These are phyloP conservation scores for Macroramphosus scolopax DNA, from an alignment of 2,797 vertebrate species.

Conservation along the genomic window DNA sequence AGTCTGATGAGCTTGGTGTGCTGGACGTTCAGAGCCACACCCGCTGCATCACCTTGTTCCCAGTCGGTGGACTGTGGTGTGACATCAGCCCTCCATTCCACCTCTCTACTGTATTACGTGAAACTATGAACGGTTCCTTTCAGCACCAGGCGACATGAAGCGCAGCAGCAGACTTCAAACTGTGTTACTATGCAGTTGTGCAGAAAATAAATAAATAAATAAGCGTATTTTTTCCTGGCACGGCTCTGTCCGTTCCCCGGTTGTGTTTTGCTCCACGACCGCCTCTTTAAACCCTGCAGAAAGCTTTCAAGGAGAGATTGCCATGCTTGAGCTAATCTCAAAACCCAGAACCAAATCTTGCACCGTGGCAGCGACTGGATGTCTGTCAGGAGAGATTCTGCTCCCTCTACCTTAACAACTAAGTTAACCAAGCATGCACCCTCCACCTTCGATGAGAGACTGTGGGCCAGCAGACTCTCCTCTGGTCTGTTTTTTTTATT, in stretches of 20 bases:
- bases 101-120: too few species aligned
- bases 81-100: too few species aligned
- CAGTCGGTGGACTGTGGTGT: too few species aligned
- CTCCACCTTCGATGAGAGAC: constrained; percentile 49
- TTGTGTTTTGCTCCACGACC: constrained; percentile 35
- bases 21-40: too few species aligned
- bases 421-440: constrained; percentile 58
- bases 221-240: too few species aligned
- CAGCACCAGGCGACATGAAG: not conserved
- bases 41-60: too few species aligned
- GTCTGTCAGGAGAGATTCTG: constrained; percentile 68
- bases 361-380: constrained; percentile 60
- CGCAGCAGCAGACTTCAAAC: too few species aligned
- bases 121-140: too few species aligned
- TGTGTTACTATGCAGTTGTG: constrained; percentile 10
- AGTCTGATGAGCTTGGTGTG: too few species aligned
- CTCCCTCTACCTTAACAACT: constrained; percentile 69
- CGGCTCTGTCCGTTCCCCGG: constrained; percentile 30
- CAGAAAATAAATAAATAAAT: constrained; percentile 2
- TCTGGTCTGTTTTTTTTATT: constrained; percentile 35
- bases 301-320: constrained; percentile 60
- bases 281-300: constrained; percentile 59
- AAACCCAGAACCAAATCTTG: constrained; percentile 69
- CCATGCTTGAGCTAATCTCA: constrained; percentile 75
- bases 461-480: constrained; percentile 42